phyloP scores from a whole-genome alignment of 2,888 invertebrate species.

The Calameuta filiformis region DNA sequence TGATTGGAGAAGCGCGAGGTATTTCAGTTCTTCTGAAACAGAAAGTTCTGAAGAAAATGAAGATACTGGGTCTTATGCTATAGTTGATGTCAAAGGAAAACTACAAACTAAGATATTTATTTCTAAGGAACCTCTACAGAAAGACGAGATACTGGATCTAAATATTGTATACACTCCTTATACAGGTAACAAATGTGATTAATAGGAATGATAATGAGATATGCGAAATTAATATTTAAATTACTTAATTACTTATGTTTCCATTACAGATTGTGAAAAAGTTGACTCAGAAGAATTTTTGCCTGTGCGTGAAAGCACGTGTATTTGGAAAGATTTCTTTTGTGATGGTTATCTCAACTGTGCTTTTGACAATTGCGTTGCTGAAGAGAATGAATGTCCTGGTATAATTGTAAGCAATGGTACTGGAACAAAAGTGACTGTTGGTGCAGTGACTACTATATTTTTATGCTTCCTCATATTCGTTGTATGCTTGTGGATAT shows the following conservation, averaged over 20 bases:
- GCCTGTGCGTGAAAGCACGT: conserved; percentile 47
- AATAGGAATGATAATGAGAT: background rate
- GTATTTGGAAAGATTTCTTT: conserved; percentile 65
- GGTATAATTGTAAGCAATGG: conserved; percentile 40
- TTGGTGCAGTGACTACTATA: conserved; percentile 67
- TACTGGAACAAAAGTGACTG: conserved; percentile 64
- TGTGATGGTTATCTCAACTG: conserved; percentile 68
- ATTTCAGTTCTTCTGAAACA: conserved; percentile 36
- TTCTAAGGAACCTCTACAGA: conserved; percentile 50
- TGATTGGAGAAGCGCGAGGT: conserved; percentile 48
- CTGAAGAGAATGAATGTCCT: conserved; percentile 63
- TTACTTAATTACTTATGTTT: conserved; percentile 9
- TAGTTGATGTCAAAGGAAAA: conserved; percentile 44
- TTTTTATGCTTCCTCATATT: conserved; percentile 67
- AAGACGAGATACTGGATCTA: conserved; percentile 59
- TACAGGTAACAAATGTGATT: conserved; percentile 50
- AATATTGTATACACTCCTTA: conserved; percentile 67
- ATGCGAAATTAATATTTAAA: background rate
- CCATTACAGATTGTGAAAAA: conserved; percentile 45
- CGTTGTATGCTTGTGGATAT: conserved; percentile 67
- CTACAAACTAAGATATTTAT: conserved; percentile 66
- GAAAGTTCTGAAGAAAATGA: conserved; percentile 18
- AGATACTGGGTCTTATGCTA: conserved; percentile 23
- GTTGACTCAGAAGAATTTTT: conserved; percentile 39
- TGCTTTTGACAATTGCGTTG: conserved; percentile 63